Conservation (phyloP, 2,888 invertebrate genomes). For the Resseliella maxima region DNA sequence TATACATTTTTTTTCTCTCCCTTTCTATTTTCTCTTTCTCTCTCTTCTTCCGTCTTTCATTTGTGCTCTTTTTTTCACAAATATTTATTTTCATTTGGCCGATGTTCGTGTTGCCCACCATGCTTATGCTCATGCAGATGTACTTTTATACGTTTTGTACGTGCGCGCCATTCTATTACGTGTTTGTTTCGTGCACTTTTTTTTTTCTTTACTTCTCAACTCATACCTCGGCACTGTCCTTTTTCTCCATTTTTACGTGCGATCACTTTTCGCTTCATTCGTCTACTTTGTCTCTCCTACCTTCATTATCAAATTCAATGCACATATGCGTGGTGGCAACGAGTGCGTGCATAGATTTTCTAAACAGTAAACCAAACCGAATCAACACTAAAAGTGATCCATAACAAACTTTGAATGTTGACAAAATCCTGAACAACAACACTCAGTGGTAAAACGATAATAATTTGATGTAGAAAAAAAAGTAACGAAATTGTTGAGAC, state of each 20-base stretch:
- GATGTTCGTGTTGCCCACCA: neutral
- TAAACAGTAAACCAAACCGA: neutral
- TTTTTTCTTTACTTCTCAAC: neutral
- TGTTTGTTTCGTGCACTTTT: neutral
- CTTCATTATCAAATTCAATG: slow-evolving; percentile 38
- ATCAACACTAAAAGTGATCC: neutral
- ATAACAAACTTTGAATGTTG: neutral
- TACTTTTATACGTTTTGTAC: slow-evolving; percentile 47
- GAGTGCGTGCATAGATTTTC: slow-evolving; percentile 30
- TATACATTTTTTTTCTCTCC: neutral
- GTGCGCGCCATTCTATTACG: slow-evolving; percentile 47
- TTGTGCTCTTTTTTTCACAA: neutral
- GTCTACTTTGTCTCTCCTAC: neutral
- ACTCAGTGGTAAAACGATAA: neutral
- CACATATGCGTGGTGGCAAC: slow-evolving; percentile 32
- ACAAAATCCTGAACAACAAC: slow-evolving; percentile 28
- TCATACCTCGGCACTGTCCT: neutral
- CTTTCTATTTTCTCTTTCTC: neutral
- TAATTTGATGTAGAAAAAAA: neutral
- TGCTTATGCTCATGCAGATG: slow-evolving; percentile 17
- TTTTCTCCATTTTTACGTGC: slow-evolving; percentile 23
- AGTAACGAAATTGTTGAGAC: too few relatives aligned
- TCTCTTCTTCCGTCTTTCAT: neutral
- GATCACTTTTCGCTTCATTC: slow-evolving; percentile 38
- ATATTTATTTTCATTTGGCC: slow-evolving; percentile 45